Base-by-base conservation (phyloP, 2,888 invertebrate species). In the Ecdyonurus torrentis region DNA sequence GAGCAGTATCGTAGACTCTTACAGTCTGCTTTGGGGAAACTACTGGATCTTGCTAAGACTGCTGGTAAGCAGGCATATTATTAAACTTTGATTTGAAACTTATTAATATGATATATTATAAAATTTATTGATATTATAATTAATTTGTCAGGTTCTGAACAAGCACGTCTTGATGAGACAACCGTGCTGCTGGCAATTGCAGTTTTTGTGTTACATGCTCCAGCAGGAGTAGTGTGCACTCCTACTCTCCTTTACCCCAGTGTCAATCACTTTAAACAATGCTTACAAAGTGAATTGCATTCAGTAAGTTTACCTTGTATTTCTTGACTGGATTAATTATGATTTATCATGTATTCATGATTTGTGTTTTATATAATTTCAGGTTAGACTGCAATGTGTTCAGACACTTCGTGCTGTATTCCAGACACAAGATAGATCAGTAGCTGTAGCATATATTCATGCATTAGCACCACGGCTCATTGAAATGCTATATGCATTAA, bases 221-320 rank as follows among this genome's bases (percentile, higher is more conserved):
- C 90, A 1, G 81, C 87, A 1, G 81, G 85, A 68, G 86, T 89
- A 15, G 83, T 88, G 15, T 80, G 83, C 25, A 85, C 89, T 37
- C 88, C 91, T 15, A 87, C 90, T 69, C 77, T 96, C 62, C 89
- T 91, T 73, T 91, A 90, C 74, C 92, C 93, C 1, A 92, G 92
- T 72, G 89, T 96, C 70, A 91, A 94, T 77, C 88, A 94, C 72
- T 94, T 94, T 76, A 81, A 90, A 52, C 89, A 91, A 71, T 89
- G 91, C 69, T 78, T 91, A 62, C 84, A 85, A 70, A 83, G 81
- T 65, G 78, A 81, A 55, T 82, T 15, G 7, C 23, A 82, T 86
- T 70, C 85, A 87, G 76, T 81, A 90, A 90, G 81, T 85, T 87
- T 81, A 64, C 59, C 52, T 19, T 60, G 2, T 63, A 53, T n/a